Conservation (phyloP, 2,888 invertebrate species). For the Cantharis lateralis region DNA sequence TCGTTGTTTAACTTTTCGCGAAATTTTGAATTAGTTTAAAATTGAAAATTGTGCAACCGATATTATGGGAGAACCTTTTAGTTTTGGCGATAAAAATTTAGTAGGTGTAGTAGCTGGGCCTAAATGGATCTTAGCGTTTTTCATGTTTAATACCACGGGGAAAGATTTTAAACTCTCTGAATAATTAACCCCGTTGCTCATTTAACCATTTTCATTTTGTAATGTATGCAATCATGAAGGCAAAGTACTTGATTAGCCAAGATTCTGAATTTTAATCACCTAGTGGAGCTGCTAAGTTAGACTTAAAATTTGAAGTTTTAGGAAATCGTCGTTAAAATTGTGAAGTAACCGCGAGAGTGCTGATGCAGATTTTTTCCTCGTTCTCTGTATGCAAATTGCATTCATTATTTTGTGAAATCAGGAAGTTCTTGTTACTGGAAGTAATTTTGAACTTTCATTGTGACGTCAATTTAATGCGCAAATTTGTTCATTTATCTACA, state of each 20-base stretch:
- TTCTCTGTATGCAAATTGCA: conserved; percentile 28
- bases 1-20: not conserved
- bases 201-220: not conserved
- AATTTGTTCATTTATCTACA: not conserved
- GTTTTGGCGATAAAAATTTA: not conserved
- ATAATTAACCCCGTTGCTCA: not conserved
- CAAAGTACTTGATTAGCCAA: not conserved
- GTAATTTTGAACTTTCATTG: conserved; percentile 9
- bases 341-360: conserved; percentile 6
- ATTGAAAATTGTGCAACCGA: not conserved
- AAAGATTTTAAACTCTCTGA: not conserved
- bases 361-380: conserved; percentile 11
- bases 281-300: not conserved
- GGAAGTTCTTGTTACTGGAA: conserved; percentile 20
- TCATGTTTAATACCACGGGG: not conserved
- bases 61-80: not conserved
- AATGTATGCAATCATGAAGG: not conserved
- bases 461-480: conserved; percentile 1
- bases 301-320: not conserved
- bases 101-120: not conserved
- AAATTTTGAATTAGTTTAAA: not conserved
- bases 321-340: not conserved
- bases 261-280: not conserved
- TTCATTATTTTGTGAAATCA: conserved; percentile 27
- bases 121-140: not conserved